Evolutionary conservation across 2,113 vertebrate species (phyloP).

Genomic region (Nibea coibor): DNA sequence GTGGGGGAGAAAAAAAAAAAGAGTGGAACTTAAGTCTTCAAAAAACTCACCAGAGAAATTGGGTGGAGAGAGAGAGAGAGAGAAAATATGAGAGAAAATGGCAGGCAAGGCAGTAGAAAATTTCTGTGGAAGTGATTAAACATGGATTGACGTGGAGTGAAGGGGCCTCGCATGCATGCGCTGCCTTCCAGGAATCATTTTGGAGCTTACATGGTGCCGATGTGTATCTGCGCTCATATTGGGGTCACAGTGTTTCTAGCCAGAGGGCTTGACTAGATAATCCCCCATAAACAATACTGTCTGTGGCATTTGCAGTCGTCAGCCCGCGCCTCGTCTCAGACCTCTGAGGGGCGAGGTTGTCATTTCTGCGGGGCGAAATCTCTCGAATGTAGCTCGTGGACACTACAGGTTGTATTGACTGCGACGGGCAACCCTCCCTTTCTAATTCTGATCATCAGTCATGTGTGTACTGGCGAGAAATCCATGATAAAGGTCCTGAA

Average conservation of each 20-base stretch:
- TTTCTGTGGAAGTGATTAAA: slow-evolving; percentile 74
- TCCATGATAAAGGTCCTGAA: slow-evolving; percentile 67
- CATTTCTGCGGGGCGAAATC: slow-evolving; percentile 58
- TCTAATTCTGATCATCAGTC: slow-evolving; percentile 67
- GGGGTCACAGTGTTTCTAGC: slow-evolving; percentile 76
- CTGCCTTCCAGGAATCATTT: slow-evolving; percentile 72
- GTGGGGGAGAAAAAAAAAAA: not conserved
- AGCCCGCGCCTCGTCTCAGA: slow-evolving; percentile 34
- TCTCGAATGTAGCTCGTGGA: slow-evolving; percentile 45
- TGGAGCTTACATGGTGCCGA: slow-evolving; percentile 73
- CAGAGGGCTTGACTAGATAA: slow-evolving; percentile 76
- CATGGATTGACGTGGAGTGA: slow-evolving; percentile 71
- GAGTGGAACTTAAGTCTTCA: slow-evolving; percentile 71
- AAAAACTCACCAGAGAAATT: slow-evolving; percentile 70
- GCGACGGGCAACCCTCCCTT: slow-evolving; percentile 28
- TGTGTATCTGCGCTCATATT: slow-evolving; percentile 83
- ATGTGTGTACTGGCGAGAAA: slow-evolving; percentile 58
- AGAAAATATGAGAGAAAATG: slow-evolving; percentile 62
- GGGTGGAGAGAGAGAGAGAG: slow-evolving; percentile 36
- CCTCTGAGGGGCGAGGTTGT: slow-evolving; percentile 65
- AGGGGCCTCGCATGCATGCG: slow-evolving; percentile 58
- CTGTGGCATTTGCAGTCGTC: slow-evolving; percentile 77
- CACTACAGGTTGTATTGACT: slow-evolving; percentile 51
- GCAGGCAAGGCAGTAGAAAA: slow-evolving; percentile 63
- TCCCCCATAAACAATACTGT: slow-evolving; percentile 81